A percentile compares a stretch with the other conserved stretches of the same genome.
Evolutionary conservation across 2,113 vertebrate species (phyloP).

Genomic region (Marmota monax): DNA sequence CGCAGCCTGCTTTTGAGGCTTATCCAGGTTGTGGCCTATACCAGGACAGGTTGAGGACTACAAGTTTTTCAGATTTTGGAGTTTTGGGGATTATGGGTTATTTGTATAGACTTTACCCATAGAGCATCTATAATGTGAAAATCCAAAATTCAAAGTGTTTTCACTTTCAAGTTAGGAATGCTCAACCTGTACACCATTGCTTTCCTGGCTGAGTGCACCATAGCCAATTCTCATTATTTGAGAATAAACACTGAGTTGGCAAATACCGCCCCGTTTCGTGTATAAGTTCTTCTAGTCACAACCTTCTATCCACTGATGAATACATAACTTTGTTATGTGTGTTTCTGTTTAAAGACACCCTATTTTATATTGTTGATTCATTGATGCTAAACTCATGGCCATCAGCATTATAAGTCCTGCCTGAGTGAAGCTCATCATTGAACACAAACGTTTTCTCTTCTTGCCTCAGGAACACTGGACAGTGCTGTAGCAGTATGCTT

Average conservation of each 20-base stretch:
- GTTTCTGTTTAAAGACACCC: background rate
- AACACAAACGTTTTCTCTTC: no score
- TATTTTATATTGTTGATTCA: background rate
- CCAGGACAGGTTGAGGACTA: no score
- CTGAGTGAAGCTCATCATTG: background rate
- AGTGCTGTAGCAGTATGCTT: no score
- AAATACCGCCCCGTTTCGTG: background rate
- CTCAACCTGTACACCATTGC: background rate
- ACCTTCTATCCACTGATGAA: background rate
- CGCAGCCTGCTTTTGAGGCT: background rate
- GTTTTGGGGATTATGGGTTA: background rate
- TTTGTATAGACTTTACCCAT: no score
- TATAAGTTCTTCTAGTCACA: background rate
- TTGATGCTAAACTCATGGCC: background rate
- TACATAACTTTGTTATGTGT: background rate
- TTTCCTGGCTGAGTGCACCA: background rate
- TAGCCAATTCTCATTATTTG: background rate
- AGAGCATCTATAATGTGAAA: background rate
- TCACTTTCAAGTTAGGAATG: background rate
- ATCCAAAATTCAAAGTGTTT: background rate
- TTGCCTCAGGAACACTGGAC: no score
- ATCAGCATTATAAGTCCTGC: background rate
- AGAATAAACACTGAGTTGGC: background rate
- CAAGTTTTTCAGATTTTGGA: background rate
- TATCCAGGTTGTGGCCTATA: background rate